Base-by-base conservation (phyloP, 1,140 invertebrate species). In the Bombus sibiricus region DNA sequence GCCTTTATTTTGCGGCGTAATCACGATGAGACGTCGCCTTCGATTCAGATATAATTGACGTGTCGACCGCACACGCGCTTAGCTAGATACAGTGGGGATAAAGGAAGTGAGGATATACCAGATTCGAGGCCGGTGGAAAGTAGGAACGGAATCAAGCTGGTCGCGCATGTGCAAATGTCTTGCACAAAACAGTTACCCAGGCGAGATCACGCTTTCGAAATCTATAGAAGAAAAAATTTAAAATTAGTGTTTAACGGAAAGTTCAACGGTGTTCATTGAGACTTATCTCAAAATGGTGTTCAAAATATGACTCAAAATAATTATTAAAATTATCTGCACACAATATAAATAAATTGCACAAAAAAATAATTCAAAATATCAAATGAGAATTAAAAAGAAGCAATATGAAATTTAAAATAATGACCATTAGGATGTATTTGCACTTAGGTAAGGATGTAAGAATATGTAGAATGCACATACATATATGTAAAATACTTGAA, bases 31-130 rank as follows among this genome's bases (percentile, higher is more conserved):
- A 62, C 69, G 53, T 71, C 87, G 69, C 32, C 69, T 86, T 71
- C 39, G 69, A 89, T 89, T 87, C 77, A 75, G 68, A 84, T 81
- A 57, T 81, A 90, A 90, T 89, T 89, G 89, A 87, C 78, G 87
- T 80, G 77, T 80, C 77, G 88, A 90, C 85, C 81, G 80, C 81
- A 89, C 89, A 77, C 85, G 88, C 81, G 81, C 62, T 81, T 64
- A 59, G 73, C 34, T 72, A 64, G 39, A 74, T 59, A 28, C 53
- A 41, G 64, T 37, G 68, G 66, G 80, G 73, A 76, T 75, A 57
- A 77, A 79, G 75, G 73, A 87, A 83, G 68, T 71, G 73, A 62
- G 57, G 80, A 86, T 76, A 75, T 57, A 83, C 80, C 80, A 64
- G 80, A 86, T 84, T 39, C 32, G 75, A 84, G 82, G 57, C 47